Evolutionary conservation across 2,113 vertebrate genomes (phyloP), one percentile per base, ranked within the genome.

Genomic region (Pelvicachromis taeniatus): DNA sequence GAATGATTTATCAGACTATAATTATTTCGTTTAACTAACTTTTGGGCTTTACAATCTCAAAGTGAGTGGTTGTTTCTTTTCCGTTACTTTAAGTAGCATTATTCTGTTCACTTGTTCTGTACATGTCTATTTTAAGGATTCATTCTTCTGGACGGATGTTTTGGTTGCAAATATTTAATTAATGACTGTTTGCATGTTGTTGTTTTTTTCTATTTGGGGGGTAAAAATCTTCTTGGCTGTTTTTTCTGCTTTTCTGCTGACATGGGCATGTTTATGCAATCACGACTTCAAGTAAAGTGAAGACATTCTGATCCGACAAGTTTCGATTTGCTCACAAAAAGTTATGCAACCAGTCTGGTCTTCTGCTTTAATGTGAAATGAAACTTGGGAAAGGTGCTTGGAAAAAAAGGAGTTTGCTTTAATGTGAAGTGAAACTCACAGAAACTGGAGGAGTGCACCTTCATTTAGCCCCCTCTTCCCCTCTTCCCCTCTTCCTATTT

Each of bases 1-100:
- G 7, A 65, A 26, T 21, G 59, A 90, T 91, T 89, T 50, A 52
- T 80, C 16, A 84, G 68, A 89, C 80, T 93, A 91, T 91, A 87
- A 92, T 73, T 82, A 70, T 26, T 56, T 80, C 31, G 10, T 7
- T 26, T 58, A 58, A 55, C 55, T 31, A 58, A 33, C 29, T 61
- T 35, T 4, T 33, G 17, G 8, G 9, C 16, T 19, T 35, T 61
- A 56, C 16, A 61, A 35, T 61, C 31, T 61, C 58, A 61, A 35
- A 61, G 29, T 35, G 16, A 35, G 29, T 33, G 31, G 56, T 35
- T 61, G 16, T 61, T 19, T 63, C 9, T 38, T 38, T 63, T 33
- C 29, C 14, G 21, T 45, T 55, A 58, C 56, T 53, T 85, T 81
- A 42, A 85, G 79, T 21, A 9, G 5, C 7, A 79, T 75, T 14